These are phyloP conservation scores for Rhadinocentrus ornatus DNA, from an alignment of 2,797 vertebrate genomes.

Conservation along the genomic window DNA sequence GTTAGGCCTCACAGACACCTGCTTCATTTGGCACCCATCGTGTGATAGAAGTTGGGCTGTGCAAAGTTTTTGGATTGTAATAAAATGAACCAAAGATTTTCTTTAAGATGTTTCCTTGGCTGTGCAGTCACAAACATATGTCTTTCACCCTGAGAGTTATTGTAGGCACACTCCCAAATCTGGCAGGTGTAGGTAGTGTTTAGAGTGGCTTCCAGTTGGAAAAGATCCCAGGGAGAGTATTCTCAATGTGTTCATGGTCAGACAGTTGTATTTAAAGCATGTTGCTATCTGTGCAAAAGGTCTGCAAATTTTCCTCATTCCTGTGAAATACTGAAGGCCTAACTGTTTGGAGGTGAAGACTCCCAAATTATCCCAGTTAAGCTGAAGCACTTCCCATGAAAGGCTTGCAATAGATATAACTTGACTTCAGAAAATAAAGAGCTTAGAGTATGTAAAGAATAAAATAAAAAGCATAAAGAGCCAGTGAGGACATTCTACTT, in stretches of 20 bases:
- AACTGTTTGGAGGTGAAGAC: constrained; percentile 8
- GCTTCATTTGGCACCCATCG: constrained; percentile 71
- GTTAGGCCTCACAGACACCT: constrained; percentile 78
- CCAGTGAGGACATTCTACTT: constrained; percentile 50
- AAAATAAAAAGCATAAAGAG: constrained; percentile 11
- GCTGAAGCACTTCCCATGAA: constrained; percentile 31
- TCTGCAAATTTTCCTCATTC: constrained; percentile 25
- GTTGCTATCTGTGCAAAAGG: constrained; percentile 33
- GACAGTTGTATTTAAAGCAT: constrained; percentile 55
- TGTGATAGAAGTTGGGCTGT: constrained; percentile 54
- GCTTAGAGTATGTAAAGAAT: neutral
- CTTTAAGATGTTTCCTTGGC: constrained; percentile 18
- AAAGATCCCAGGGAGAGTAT: constrained; percentile 47
- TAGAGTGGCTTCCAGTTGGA: constrained; percentile 69
- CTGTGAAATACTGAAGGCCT: constrained; percentile 13
- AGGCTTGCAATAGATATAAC: constrained; percentile 26
- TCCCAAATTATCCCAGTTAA: constrained; percentile 19
- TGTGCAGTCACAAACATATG: constrained; percentile 39
- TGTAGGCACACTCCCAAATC: constrained; percentile 39
- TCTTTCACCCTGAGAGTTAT: constrained; percentile 39
- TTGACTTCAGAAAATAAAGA: constrained; percentile 32
- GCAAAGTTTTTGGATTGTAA: neutral
- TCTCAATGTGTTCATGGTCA: constrained; percentile 43
- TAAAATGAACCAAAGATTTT: neutral
- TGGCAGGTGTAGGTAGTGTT: constrained; percentile 60